phyloP scores from a whole-genome alignment of 2,113 vertebrate species.

The Colossoma macropomum region DNA sequence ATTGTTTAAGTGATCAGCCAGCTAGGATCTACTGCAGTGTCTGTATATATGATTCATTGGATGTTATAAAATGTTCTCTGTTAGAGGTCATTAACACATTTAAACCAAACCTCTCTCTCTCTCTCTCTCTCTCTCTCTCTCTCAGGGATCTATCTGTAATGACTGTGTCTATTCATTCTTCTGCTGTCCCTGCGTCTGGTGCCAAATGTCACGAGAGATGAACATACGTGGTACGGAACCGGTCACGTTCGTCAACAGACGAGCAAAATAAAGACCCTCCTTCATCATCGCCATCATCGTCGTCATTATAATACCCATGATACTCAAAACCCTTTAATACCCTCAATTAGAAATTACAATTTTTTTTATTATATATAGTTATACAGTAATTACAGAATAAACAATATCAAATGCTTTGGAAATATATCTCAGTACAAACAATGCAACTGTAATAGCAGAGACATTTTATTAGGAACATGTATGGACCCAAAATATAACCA shows the following conservation, averaged over 20 bases:
- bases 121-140: constrained; percentile 16
- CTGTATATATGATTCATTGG: too few species aligned
- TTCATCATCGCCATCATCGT: not conserved
- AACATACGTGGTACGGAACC: constrained; percentile 54
- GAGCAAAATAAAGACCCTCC: not conserved
- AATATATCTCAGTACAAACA: too few species aligned
- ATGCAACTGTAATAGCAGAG: too few species aligned
- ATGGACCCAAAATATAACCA: not conserved
- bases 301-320: not conserved
- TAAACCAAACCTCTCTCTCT: not conserved
- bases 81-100: too few species aligned
- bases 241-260: constrained; percentile 26
- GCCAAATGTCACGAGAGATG: constrained; percentile 74
- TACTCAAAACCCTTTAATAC: not conserved
- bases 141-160: constrained; percentile 66
- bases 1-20: too few species aligned
- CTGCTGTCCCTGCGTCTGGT: constrained; percentile 73
- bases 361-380: too few species aligned
- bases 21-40: too few species aligned
- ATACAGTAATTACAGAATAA: not conserved
- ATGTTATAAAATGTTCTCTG: too few species aligned
- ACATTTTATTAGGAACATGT: not conserved
- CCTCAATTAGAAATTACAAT: too few species aligned
- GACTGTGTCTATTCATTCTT: constrained; percentile 65
- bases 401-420: too few species aligned